phyloP scores from a whole-genome alignment of 2,797 vertebrate species.

The Phalanger gymnotis region DNA sequence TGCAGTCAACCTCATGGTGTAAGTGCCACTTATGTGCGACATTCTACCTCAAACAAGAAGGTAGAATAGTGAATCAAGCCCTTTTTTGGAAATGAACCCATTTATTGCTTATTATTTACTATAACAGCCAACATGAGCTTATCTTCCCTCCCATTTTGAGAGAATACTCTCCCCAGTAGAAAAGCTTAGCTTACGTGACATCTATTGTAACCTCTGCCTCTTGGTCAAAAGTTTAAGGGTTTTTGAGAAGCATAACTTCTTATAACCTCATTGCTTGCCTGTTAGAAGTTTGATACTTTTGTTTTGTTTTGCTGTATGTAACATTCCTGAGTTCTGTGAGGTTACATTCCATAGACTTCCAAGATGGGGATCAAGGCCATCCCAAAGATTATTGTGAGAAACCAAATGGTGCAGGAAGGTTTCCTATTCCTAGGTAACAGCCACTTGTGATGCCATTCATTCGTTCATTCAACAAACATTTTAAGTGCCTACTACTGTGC shows the following conservation, averaged over 20 bases:
- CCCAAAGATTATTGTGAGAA: not conserved
- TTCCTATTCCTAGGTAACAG: not conserved
- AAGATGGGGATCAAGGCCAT: not conserved
- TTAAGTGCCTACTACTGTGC: not conserved
- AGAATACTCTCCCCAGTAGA: not conserved
- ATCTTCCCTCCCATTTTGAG: not conserved
- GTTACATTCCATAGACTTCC: not conserved
- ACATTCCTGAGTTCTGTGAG: not conserved
- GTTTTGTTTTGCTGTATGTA: too few species aligned
- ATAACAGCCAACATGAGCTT: not conserved
- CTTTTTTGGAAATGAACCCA: not conserved
- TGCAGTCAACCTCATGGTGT: not conserved
- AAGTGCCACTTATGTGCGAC: not conserved
- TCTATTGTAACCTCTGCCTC: not conserved
- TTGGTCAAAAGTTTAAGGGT: not conserved
- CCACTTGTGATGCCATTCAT: not conserved
- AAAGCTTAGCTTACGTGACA: not conserved
- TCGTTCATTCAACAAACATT: slow-evolving; percentile 8
- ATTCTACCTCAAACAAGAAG: not conserved
- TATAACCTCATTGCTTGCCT: not conserved
- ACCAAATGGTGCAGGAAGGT: not conserved
- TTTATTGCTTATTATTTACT: not conserved
- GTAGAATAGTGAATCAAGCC: not conserved
- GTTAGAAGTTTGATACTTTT: not conserved
- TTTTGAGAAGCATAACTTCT: not conserved